A percentile compares a stretch with the other conserved stretches of the same genome.
phyloP scores from a whole-genome alignment of 2,797 vertebrate species.

The Malacoraja senta region DNA sequence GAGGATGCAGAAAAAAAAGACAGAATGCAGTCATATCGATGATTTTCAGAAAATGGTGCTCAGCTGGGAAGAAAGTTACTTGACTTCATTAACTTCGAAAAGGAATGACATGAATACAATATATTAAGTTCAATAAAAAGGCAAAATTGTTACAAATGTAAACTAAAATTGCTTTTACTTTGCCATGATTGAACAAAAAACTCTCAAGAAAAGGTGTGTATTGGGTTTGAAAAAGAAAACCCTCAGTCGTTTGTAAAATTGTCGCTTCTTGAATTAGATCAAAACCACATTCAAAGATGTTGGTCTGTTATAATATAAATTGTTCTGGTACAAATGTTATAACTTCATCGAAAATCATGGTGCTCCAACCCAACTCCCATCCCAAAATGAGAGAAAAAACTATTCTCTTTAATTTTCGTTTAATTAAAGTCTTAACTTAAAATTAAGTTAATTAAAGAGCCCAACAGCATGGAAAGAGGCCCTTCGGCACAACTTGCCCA shows the following conservation, averaged over 20 bases:
- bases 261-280: neutral
- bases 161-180: neutral
- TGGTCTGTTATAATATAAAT: neutral
- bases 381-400: neutral
- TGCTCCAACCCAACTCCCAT: neutral
- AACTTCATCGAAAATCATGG: neutral
- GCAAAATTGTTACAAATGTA: neutral
- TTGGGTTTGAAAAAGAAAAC: neutral
- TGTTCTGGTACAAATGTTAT: neutral
- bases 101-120: neutral
- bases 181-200: neutral
- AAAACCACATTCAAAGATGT: neutral
- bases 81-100: neutral
- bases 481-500: no score
- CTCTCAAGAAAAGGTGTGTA: neutral
- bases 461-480: no score
- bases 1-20: neutral
- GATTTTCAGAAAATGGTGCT: neutral
- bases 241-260: neutral
- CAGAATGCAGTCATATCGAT: neutral
- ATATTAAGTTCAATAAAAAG: neutral
- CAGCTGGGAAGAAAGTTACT: neutral
- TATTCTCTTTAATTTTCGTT: neutral
- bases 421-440: no score
- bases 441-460: no score